Evolutionary conservation across 2,113 vertebrate species (phyloP).

Genomic region (Okapia johnstoni): DNA sequence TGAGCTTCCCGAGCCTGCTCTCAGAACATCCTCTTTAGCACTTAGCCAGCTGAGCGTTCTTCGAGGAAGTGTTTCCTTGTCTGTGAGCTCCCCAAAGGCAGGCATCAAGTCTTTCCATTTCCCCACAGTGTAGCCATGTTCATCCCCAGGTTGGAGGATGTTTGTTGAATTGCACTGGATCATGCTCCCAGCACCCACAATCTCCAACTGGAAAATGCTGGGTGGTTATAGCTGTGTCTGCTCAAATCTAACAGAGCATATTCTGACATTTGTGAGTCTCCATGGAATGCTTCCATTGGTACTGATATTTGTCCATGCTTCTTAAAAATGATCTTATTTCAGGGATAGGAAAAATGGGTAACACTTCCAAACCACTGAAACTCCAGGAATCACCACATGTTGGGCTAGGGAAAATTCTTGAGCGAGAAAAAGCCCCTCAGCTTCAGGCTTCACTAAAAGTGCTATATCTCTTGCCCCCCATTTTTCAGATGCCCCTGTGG

Average conservation of each 20-base stretch:
- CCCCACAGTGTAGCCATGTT: background rate
- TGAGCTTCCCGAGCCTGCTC: background rate
- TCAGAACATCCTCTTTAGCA: background rate
- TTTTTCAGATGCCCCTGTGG: background rate
- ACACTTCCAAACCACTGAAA: background rate
- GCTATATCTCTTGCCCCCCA: background rate
- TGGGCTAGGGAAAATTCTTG: background rate
- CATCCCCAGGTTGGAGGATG: background rate
- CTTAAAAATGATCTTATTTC: conserved; percentile 46
- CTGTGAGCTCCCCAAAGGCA: background rate
- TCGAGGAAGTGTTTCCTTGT: background rate
- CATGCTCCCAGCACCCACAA: background rate
- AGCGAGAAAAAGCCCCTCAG: background rate
- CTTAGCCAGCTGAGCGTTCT: background rate
- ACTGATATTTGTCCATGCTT: background rate
- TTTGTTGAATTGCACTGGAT: background rate
- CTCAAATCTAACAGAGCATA: conserved; percentile 30
- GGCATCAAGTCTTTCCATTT: background rate
- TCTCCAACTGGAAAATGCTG: background rate
- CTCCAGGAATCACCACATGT: background rate
- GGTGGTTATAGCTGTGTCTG: conserved; percentile 51
- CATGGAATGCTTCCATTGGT: background rate
- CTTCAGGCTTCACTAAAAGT: background rate
- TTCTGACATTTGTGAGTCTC: conserved; percentile 47
- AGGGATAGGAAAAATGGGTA: background rate